These are phyloP conservation scores for Axea sp. DNA, from an alignment of 2,888 invertebrate genomes.

Conservation along the genomic window DNA sequence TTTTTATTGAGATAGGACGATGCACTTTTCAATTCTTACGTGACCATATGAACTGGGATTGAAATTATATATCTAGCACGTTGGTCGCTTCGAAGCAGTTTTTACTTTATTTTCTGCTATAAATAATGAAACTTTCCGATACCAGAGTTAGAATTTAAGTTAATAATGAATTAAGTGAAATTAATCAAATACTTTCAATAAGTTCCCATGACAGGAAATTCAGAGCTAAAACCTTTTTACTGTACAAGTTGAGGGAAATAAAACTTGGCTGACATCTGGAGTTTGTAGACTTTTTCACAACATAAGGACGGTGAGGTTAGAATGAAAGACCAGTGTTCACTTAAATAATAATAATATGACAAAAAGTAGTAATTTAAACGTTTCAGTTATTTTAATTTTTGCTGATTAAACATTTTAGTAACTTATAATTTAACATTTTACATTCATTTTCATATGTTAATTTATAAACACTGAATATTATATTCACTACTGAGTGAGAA, in stretches of 20 bases:
- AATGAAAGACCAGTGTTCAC: slow-evolving; percentile 46
- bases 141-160: slow-evolving; percentile 20
- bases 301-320: slow-evolving; percentile 38
- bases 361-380: slow-evolving; percentile 22
- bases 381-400: too few species aligned
- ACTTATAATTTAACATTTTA: too few species aligned
- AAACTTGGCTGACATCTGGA: slow-evolving; percentile 58
- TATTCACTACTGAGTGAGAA: too few species aligned
- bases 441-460: too few species aligned
- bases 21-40: slow-evolving; percentile 6
- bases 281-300: slow-evolving; percentile 55
- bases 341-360: slow-evolving; percentile 19
- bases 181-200: slow-evolving; percentile 49
- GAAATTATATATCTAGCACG: slow-evolving; percentile 20
- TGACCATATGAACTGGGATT: slow-evolving; percentile 1
- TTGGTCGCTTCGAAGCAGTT: background rate
- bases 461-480: too few species aligned
- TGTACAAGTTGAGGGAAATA: slow-evolving; percentile 51
- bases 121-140: slow-evolving; percentile 28
- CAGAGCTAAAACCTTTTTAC: slow-evolving; percentile 49
- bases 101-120: slow-evolving; percentile 10
- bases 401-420: too few species aligned
- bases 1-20: slow-evolving; percentile 7
- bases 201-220: slow-evolving; percentile 31
- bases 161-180: slow-evolving; percentile 46